Conservation (phyloP, 2,113 vertebrate species). For the Grallaria varia region DNA sequence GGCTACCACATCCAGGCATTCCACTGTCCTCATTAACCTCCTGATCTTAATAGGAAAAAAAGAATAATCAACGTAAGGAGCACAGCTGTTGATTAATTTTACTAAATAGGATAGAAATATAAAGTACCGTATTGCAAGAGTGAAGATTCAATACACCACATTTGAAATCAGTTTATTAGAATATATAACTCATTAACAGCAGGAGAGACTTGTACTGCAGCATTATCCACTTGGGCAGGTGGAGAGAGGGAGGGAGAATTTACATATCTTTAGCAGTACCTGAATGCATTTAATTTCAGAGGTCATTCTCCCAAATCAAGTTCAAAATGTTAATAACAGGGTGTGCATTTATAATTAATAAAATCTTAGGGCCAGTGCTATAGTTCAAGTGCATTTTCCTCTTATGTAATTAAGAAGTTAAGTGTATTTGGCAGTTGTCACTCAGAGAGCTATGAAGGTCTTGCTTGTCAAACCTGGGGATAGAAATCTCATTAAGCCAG, state of each 20-base stretch:
- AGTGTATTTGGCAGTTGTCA: slow-evolving; percentile 82
- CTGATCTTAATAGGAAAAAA: not conserved
- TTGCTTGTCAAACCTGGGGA: slow-evolving; percentile 35
- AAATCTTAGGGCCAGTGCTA: slow-evolving; percentile 57
- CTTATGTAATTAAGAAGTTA: slow-evolving; percentile 80
- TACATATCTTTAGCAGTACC: slow-evolving; percentile 48
- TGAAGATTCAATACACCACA: slow-evolving; percentile 43
- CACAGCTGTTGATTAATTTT: slow-evolving; percentile 74
- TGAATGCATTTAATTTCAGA: slow-evolving; percentile 67
- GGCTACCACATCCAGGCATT: slow-evolving; percentile 9
- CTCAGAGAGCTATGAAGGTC: slow-evolving; percentile 60
- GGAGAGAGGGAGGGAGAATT: slow-evolving; percentile 2
- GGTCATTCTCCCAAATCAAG: slow-evolving; percentile 79
- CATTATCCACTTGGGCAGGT: slow-evolving; percentile 1
- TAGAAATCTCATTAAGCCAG: slow-evolving; percentile 65
- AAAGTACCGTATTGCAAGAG: slow-evolving; percentile 57
- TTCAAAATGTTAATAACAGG: slow-evolving; percentile 89
- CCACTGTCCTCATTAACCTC: slow-evolving; percentile 67
- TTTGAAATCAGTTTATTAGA: slow-evolving; percentile 59
- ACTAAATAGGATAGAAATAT: slow-evolving; percentile 58
- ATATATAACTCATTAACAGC: slow-evolving; percentile 51
- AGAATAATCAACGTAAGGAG: slow-evolving; percentile 51
- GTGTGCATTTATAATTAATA: slow-evolving; percentile 79
- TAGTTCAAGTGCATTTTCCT: slow-evolving; percentile 69
- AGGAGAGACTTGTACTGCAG: not conserved